Percentiles rank a stretch among this genome's conserved stretches.
These are phyloP conservation scores for Pungitius pungitius DNA, from an alignment of 2,113 vertebrate genomes.

Conservation along the genomic window DNA sequence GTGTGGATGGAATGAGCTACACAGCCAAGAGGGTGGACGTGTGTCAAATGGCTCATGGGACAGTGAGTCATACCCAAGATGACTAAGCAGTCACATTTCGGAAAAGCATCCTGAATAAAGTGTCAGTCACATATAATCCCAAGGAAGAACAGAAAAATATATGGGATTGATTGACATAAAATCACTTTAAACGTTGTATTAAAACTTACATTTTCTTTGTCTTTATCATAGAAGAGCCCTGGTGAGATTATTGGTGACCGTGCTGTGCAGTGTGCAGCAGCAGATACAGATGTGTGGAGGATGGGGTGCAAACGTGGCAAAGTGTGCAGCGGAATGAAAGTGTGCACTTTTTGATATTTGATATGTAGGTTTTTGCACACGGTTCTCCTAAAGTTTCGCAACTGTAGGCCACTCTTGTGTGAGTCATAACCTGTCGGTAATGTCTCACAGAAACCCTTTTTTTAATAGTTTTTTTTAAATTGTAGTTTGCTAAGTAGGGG, in stretches of 20 bases:
- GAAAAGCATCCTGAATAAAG: neutral
- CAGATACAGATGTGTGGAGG: conserved; percentile 32
- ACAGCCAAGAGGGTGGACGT: neutral
- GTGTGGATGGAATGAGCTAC: neutral
- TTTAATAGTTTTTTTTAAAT: too few relatives aligned
- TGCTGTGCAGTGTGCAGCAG: conserved; percentile 31
- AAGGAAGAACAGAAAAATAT: neutral
- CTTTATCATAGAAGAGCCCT: conserved; percentile 4
- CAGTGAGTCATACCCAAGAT: conserved; percentile 49
- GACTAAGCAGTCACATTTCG: conserved; percentile 12
- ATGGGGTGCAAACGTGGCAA: conserved; percentile 19
- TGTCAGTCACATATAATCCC: neutral
- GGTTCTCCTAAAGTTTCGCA: conserved; percentile 1
- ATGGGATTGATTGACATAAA: neutral
- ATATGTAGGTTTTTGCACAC: conserved; percentile 1
- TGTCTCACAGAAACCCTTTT: conserved; percentile 9
- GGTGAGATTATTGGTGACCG: neutral
- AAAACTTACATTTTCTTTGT: neutral
- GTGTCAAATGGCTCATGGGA: conserved; percentile 48
- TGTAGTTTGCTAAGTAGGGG: conserved; percentile 2
- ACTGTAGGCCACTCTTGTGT: conserved; percentile 19
- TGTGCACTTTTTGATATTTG: conserved; percentile 12
- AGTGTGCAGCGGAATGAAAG: conserved; percentile 18
- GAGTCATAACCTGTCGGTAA: conserved; percentile 40
- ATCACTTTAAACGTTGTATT: conserved; percentile 3